Conservation (phyloP, 2,797 vertebrate genomes). For the Crocidura indochinensis region DNA sequence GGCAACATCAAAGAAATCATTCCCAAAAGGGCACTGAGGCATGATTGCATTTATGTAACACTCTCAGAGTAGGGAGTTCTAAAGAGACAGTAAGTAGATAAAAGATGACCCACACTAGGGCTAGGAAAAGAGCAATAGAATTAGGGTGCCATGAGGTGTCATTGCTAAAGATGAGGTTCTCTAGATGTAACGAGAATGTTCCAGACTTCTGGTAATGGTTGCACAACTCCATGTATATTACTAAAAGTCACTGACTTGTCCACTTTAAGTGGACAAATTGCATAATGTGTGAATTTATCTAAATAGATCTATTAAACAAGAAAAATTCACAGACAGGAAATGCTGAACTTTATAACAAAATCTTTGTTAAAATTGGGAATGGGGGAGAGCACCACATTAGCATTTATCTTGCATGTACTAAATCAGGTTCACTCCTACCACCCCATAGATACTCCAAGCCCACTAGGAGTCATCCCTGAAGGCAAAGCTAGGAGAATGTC, state of each 20-base stretch:
- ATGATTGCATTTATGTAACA: background rate
- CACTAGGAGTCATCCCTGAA: too few relatives aligned
- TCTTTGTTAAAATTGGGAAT: background rate
- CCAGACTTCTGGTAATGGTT: background rate
- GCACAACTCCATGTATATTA: background rate
- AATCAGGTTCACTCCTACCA: too few relatives aligned
- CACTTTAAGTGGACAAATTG: background rate
- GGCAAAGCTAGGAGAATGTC: too few relatives aligned
- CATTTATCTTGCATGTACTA: too few relatives aligned
- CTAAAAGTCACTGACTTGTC: background rate
- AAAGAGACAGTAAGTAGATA: background rate
- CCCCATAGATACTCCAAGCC: too few relatives aligned
- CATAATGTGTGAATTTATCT: conserved; percentile 32
- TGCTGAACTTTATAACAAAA: background rate
- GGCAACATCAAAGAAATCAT: conserved; percentile 9
- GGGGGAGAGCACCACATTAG: too few relatives aligned
- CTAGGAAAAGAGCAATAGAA: background rate
- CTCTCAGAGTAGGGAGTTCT: background rate
- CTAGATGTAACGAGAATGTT: background rate
- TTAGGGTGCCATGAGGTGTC: background rate
- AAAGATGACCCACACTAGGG: background rate
- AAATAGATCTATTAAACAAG: conserved; percentile 9
- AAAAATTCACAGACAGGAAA: background rate
- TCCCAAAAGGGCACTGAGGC: background rate
- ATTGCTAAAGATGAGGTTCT: background rate